phyloP scores from a whole-genome alignment of 2,797 vertebrate species.

The Chiloscyllium punctatum region DNA sequence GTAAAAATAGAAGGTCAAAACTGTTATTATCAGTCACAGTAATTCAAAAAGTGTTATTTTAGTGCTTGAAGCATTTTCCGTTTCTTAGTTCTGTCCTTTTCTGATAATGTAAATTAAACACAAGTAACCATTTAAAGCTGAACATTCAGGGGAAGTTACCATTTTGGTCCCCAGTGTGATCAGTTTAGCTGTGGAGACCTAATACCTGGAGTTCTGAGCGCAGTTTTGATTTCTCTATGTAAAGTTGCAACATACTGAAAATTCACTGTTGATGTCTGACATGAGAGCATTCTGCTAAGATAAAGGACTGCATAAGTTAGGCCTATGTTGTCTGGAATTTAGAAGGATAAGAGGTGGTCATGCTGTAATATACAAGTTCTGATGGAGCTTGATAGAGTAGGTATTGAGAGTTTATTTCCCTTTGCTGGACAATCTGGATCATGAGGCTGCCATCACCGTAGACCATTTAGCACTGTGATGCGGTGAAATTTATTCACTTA shows the following conservation, averaged over 20 bases:
- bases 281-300: not conserved
- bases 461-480: not conserved
- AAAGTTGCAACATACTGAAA: not conserved
- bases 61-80: not conserved
- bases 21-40: not conserved
- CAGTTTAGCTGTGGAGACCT: not conserved
- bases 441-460: not conserved
- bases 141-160: not conserved
- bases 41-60: not conserved
- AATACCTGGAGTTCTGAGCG: not conserved
- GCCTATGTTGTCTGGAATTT: not conserved
- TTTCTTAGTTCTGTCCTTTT: not conserved
- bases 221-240: not conserved
- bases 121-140: not conserved
- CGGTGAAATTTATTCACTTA: not conserved
- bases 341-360: not conserved
- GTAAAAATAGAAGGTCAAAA: not conserved
- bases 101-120: not conserved
- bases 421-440: not conserved
- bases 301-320: not conserved
- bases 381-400: not conserved
- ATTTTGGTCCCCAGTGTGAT: not conserved
- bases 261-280: not conserved
- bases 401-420: not conserved
- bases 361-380: not conserved